Evolutionary conservation across 2,797 vertebrate genomes (phyloP).

Genomic region (Todus mexicanus): DNA sequence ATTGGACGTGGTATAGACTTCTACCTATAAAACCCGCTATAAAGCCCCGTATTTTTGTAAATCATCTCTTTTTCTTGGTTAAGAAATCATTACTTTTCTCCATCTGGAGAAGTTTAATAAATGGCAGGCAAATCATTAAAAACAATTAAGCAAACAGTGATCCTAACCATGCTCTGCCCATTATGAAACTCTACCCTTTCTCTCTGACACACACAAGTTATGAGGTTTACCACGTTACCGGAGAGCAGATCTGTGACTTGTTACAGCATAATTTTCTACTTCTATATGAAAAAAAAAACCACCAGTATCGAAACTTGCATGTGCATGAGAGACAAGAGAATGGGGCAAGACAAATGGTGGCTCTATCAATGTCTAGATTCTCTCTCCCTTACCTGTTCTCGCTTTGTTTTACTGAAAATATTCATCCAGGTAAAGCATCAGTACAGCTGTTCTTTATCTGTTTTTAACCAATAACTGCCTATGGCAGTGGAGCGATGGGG

Average conservation of each 20-base stretch:
- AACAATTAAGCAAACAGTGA: not conserved
- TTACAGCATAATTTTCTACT: not conserved
- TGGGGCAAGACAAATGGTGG: not conserved
- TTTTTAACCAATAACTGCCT: not conserved
- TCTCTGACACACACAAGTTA: not conserved
- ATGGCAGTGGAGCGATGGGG: not conserved
- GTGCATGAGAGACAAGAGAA: not conserved
- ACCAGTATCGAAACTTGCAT: not conserved
- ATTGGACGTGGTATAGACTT: not conserved
- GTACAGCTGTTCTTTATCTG: constrained; percentile 8
- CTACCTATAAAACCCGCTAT: not conserved
- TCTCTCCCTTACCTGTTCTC: not conserved
- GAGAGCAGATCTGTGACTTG: not conserved
- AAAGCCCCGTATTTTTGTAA: not conserved
- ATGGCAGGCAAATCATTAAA: not conserved
- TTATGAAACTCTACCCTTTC: not conserved
- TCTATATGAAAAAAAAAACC: not conserved
- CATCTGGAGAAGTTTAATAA: not conserved
- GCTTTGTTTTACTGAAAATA: not conserved
- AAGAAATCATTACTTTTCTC: not conserved
- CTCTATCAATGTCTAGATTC: not conserved
- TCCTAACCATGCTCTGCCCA: not conserved
- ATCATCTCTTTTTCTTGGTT: not conserved
- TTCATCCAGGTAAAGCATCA: not conserved
- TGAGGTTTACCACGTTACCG: not conserved